phyloP scores from a whole-genome alignment of 2,797 vertebrate genomes.

The Hydrocynus forskahlii region DNA sequence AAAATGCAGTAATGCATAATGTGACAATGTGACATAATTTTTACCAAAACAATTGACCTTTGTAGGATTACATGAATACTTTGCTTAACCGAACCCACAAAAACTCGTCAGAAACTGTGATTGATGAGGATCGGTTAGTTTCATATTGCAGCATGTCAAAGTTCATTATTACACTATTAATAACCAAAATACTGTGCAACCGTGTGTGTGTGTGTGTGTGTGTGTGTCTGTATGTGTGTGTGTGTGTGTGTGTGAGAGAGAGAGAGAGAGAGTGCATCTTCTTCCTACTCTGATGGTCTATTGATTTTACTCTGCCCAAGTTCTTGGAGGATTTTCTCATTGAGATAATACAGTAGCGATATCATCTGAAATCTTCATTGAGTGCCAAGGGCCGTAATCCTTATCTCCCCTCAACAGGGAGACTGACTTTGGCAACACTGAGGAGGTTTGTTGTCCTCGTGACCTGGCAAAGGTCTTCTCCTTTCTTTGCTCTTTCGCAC shows the following conservation, averaged over 20 bases:
- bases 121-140: too few relatives aligned
- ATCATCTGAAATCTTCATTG: constrained; percentile 56
- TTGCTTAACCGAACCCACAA: too few relatives aligned
- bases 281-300: constrained; percentile 52
- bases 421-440: constrained; percentile 48
- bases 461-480: constrained; percentile 23
- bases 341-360: constrained; percentile 59
- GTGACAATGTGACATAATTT: too few relatives aligned
- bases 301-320: constrained; percentile 58
- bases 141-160: not conserved
- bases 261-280: constrained; percentile 34
- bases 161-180: not conserved
- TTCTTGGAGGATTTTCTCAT: constrained; percentile 58
- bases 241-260: not conserved
- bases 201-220: not conserved
- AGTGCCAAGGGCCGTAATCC: constrained; percentile 50
- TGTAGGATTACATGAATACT: too few relatives aligned
- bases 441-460: constrained; percentile 21
- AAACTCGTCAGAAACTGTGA: not conserved
- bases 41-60: too few relatives aligned
- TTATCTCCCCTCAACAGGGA: constrained; percentile 55
- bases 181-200: not conserved
- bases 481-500: constrained; percentile 20
- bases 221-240: not conserved
- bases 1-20: too few relatives aligned